Evolutionary conservation across 2,113 vertebrate species (phyloP).

Genomic region (Saguinus imperator): DNA sequence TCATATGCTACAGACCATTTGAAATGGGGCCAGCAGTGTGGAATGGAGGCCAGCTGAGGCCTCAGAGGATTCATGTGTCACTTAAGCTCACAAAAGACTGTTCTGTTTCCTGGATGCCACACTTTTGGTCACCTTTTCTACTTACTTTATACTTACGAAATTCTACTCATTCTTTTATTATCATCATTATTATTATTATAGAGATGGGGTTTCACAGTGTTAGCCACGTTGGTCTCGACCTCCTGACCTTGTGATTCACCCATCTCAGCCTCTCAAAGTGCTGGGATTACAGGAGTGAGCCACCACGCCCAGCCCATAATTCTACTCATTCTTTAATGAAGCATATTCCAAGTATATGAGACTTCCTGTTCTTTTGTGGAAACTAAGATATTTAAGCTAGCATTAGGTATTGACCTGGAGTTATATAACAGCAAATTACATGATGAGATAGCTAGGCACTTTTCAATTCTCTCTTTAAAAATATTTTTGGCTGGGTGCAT

Average conservation of each 20-base stretch:
- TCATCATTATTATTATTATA: too few species aligned
- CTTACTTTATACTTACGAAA: not conserved
- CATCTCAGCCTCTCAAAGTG: too few species aligned
- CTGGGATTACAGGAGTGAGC: too few species aligned
- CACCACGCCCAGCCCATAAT: too few species aligned
- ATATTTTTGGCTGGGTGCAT: too few species aligned
- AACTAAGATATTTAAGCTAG: not conserved
- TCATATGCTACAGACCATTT: not conserved
- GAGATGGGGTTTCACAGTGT: too few species aligned
- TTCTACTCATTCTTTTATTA: not conserved
- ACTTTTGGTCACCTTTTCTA: not conserved
- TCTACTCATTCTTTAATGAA: not conserved
- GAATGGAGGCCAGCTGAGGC: not conserved
- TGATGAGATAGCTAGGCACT: not conserved
- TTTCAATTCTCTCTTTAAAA: not conserved
- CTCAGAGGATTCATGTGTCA: not conserved
- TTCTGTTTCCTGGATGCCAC: not conserved
- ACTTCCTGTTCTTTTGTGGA: not conserved
- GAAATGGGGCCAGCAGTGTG: not conserved
- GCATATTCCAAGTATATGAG: not conserved
- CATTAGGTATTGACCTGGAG: not conserved
- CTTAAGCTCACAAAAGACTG: not conserved
- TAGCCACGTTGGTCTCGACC: too few species aligned
- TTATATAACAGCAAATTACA: not conserved
- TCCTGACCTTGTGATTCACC: too few species aligned